Base-by-base conservation (phyloP, 1,140 invertebrate genomes). In the Zaprionus africanus region DNA sequence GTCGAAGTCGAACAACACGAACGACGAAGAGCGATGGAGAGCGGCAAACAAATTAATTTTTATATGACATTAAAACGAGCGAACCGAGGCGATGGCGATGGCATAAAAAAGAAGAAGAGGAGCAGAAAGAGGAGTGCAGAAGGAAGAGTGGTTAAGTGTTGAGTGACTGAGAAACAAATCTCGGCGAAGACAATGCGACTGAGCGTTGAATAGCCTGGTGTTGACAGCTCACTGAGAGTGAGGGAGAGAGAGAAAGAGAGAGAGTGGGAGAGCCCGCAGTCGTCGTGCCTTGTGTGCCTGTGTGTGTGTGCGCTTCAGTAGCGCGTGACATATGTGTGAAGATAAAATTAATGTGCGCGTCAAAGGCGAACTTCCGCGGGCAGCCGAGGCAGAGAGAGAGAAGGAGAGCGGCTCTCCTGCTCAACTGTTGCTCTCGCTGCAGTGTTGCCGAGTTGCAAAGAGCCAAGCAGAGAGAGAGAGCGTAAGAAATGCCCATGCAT, bases 31-130 rank as follows among this genome's bases (percentile, higher is more conserved):
- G 80, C 68, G 71, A 57, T 56, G 43, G 51, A 68, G 78, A 85
- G 86, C 79, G 86, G 78, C 86, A 90, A 90, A 90, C 86, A 90
- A 90, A 90, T 90, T 90, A 90, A 90, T 90, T 90, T 90, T 90
- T 90, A 90, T 90, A 85, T 90, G 85, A 90, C 82, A 90, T 90
- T 81, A 88, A 88, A 90, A 90, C 86, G 81, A 90, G 81, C 81
- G 81, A 90, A 64, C 75, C 78, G 85, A 85, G 78, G 81, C 84
- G 75, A 79, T 76, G 69, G 70, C 58, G 46, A 63, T 63, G 46
- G 61, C 61, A 63, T 64, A 54, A 64, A 60, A 43, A 26, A 64
- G 34, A 38, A 56, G 51, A 5, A 54, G 12, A 26, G 17, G 38
- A 28, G 34, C 0, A 4, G 7, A 3, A 24, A 56, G 22, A 15